Conservation (phyloP, 1,140 invertebrate species). For the Melitaea cinxia region DNA sequence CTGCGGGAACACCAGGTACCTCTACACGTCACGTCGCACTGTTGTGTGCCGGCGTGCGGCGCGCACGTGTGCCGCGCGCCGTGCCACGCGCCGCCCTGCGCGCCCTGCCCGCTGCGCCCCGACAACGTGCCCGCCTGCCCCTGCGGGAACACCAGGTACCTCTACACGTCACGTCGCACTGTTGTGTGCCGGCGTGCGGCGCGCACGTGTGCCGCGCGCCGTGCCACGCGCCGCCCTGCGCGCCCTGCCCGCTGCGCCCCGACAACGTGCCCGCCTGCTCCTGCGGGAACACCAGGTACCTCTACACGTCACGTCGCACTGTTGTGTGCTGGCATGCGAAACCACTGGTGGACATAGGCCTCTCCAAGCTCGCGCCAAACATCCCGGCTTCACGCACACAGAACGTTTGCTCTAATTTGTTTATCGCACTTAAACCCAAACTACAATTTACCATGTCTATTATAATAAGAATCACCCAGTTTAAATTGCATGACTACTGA, state of each 20-base stretch:
- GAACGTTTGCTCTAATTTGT: no score
- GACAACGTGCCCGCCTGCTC: constrained; percentile 88
- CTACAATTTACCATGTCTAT: no score
- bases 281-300: constrained; percentile 90
- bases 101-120: constrained; percentile 84
- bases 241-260: constrained; percentile 84
- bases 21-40: no score
- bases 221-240: constrained; percentile 88
- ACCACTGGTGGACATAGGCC: no score
- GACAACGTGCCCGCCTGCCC: constrained; percentile 89
- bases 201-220: constrained; percentile 88
- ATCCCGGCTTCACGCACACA: no score
- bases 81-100: constrained; percentile 88
- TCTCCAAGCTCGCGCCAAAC: no score
- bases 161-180: no score
- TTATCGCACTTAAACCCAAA: no score
- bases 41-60: constrained; percentile 86
- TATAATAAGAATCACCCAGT: no score
- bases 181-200: constrained; percentile 86
- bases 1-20: constrained; percentile 90
- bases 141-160: constrained; percentile 90
- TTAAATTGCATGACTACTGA: no score
- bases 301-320: no score
- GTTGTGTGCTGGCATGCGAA: no score
- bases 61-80: constrained; percentile 88